Conservation (phyloP, 2,113 vertebrate species). For the Calidris pygmaea region DNA sequence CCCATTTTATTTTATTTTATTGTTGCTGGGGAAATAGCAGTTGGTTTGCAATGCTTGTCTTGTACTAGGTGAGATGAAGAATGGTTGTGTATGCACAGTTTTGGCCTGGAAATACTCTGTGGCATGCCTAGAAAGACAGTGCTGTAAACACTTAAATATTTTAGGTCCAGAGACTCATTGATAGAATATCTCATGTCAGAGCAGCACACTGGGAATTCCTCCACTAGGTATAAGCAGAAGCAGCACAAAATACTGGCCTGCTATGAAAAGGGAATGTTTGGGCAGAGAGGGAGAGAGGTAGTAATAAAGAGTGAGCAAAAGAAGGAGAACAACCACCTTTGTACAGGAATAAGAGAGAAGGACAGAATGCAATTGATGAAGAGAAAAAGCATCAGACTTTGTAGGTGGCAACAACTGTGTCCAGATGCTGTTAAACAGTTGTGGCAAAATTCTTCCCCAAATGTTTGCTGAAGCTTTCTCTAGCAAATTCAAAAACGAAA, state of each 20-base stretch:
- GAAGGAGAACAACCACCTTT: not conserved
- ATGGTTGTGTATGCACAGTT: not conserved
- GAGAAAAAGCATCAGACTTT: not conserved
- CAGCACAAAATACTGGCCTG: not conserved
- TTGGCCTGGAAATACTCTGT: not conserved
- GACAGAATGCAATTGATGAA: not conserved
- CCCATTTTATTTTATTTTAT: not conserved
- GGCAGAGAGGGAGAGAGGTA: not conserved
- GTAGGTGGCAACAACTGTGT: not conserved
- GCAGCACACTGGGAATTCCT: not conserved
- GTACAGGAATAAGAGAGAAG: not conserved
- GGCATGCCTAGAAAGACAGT: not conserved
- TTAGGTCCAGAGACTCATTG: not conserved
- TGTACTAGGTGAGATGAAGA: not conserved
- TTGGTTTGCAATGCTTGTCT: not conserved
- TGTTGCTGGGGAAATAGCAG: not conserved
- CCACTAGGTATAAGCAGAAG: not conserved
- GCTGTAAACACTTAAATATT: constrained; percentile 19
- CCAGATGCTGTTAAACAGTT: not conserved
- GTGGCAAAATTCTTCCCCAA: not conserved
- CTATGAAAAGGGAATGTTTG: not conserved
- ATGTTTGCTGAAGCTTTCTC: not conserved
- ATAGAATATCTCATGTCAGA: not conserved
- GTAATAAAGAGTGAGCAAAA: not conserved
- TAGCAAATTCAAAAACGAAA: not conserved